Evolutionary conservation across 2,888 invertebrate species (phyloP), one percentile per base, ranked within the genome.

Genomic region (Tryphoninae sp.): DNA sequence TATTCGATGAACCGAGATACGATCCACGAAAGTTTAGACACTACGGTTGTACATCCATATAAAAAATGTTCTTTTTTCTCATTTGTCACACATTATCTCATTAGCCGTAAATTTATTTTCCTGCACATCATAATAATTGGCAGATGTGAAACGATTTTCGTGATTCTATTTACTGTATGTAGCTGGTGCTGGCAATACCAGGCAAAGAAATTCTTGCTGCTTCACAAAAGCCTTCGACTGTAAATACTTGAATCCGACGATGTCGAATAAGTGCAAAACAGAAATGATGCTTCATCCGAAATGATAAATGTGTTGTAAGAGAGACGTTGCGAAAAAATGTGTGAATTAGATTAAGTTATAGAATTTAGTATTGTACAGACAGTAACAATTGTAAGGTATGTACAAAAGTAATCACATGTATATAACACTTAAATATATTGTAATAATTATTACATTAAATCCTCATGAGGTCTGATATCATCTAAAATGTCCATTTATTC

Each of bases 321-420:
- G 33, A 6, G 33, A 33, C 33, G 33, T 33, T 33, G 49, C 19
- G 67, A 55, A 79, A 82, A 80, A 71, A 76, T 45, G 67, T 76
- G 33, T 58, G 40, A 61, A 16, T 59, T 49, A 62, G 76, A 80
- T 45, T 73, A 80, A 59, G 61, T 72, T 23, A 84, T 86, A 86
- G 86, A 87, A 83, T 90, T 88, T 87, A 89, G 88, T 88, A 88
- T 88, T 88, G 86, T 86, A 86, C 88, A 89, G 85, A 86, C 78
- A 84, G 86, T 88, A 84, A 89, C 87, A 81, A 88, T 89, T 85
- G 87, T 86, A 87, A 87, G 87, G 86, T 90, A 90, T 90, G 88
- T 90, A 90, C 90, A 90, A 89, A 90, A 89, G 86, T 88, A 88
- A 88, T 88, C 86, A 88, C 89, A 75, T 82, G 81, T 83, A 87